A percentile compares a stretch with the other conserved stretches of the same genome.
These are phyloP conservation scores for Lethocerus indicus DNA, from an alignment of 1,140 invertebrate genomes.

Conservation along the genomic window DNA sequence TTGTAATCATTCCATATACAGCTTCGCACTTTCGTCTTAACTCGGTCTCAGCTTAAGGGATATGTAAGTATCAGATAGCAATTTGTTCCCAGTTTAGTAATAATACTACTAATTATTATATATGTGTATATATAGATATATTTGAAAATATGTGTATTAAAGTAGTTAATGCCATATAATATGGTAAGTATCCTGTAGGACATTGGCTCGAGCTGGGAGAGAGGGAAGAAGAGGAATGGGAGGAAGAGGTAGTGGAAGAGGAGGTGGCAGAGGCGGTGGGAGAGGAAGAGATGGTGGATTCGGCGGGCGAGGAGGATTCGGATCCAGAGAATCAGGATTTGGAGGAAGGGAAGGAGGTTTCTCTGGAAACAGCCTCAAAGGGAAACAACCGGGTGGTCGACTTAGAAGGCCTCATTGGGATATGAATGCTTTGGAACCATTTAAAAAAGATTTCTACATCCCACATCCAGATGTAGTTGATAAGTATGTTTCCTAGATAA, in stretches of 20 bases:
- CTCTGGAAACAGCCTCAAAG: conserved; percentile 21
- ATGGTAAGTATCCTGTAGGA: no score
- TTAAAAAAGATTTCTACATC: conserved; percentile 84
- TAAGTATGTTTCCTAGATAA: conserved; percentile 26
- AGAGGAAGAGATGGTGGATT: conserved; percentile 17
- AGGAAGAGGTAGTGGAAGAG: conserved; percentile 11
- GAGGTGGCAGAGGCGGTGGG: conserved; percentile 7
- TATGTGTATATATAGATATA: no score
- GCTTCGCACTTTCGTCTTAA: no score
- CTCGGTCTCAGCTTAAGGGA: no score
- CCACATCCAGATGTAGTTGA: conserved; percentile 60
- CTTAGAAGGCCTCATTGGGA: conserved; percentile 78
- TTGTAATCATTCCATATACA: no score
- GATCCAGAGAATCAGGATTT: conserved; percentile 10
- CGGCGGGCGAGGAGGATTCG: conserved; percentile 15
- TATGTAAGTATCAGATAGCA: no score
- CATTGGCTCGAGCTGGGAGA: no score
- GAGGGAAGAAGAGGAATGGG: conserved; percentile 1
- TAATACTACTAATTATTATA: no score
- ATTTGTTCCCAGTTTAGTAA: no score
- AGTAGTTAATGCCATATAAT: no score
- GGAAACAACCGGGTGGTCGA: conserved; percentile 49
- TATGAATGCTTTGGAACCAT: conserved; percentile 49
- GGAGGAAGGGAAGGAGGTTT: conserved; percentile 15
- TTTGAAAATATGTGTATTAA: no score